Evolutionary conservation across 1,140 invertebrate genomes (phyloP), one percentile per base, ranked within the genome.

Genomic region (Ladona fulva): DNA sequence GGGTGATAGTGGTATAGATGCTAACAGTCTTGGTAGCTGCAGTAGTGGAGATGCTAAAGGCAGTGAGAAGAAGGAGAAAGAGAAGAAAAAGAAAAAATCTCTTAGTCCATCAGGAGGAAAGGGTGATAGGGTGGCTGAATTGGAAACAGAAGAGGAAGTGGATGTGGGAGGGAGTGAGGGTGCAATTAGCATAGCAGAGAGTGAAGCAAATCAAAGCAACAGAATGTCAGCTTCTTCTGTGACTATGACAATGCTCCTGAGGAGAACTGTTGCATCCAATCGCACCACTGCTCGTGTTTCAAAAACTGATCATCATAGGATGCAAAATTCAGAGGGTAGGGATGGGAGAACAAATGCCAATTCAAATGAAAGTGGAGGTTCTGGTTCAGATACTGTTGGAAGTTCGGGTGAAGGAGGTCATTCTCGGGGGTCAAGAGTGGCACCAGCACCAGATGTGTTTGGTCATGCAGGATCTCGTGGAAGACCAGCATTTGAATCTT

Each of bases 1-100:
- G 84, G 92, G 92, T 74, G 93, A 95, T 85, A 94, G 93, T 81
- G 94, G 94, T 78, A 94, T 95, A 79, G 94, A 95, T 86, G 92
- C 92, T 29, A 94, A 94, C 85, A 93, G 92, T 81, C 87, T 92
- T 87, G 94, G 93, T 0, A 95, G 93, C 75, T 95, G 93, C 83
- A 93, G 92, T 59, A 93, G 92, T 77, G 92, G 91, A 77, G 92
- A 94, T 81, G 90, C 87, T 0, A 90, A 92, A 80, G 85, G 88
- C 0, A 87, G 87, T 77, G 86, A 87, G 73, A 90, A 89, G 80
- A 88, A 88, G 76, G 93, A 92, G 82, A 92, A 94, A 79, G 94
- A 94, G 84, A 93, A 93, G 83, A 93, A 93, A 84, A 92, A 93
- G 81, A 92, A 93, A 80, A 88, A 82, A 10, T 76, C 79, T 25